Evolutionary conservation across 2,888 invertebrate species (phyloP), one percentile per base, ranked within the genome.

Genomic region (Orchesellides sinensis): DNA sequence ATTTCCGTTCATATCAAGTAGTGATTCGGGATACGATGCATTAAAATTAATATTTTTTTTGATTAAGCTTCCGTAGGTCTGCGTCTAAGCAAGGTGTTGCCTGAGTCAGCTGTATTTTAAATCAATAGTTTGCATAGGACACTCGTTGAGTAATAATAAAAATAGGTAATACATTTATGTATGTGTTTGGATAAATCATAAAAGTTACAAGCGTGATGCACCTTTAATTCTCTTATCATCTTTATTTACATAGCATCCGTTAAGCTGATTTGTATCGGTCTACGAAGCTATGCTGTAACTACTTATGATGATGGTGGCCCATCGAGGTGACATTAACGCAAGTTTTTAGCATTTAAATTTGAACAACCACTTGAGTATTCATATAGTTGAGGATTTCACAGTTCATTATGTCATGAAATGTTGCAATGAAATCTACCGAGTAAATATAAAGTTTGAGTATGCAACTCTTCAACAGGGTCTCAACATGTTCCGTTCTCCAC

Each of bases 251-350:
- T 32, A 29, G n/a, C 59, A 59, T 29, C 25, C 17, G 29, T 59
- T 59, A 59, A 59, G n/a, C n/a, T 59, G 29, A 59, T 59, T 59
- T 59, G 59, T 59, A 59, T n/a, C 32, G 59, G 59, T 59, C n/a
- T 14, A 52, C 52, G 21, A 23, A 52, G 23, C n/a, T n/a, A n/a
- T 40, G 10, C 40, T 40, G 59, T 59, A 21, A 27, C 23, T 29
- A 17, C 32, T 59, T 49, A 49, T 21, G 49, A 59, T 25, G 25
- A 56, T 56, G 56, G 56, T 56, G 56, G 56, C 29, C 32, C 32
- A 59, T n/a, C 27, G 12, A 27, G 59, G 59, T 59, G 59, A 59
- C 59, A 59, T 59, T 23, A 49, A 32, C n/a, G 32, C 59, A 29
- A 27, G 29, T n/a, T n/a, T n/a, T n/a, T n/a, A 23, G 59, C n/a